A percentile compares a stretch with the other conserved stretches of the same genome.
Evolutionary conservation across 2,797 vertebrate species (phyloP).

Genomic region (Capromys pilorides): DNA sequence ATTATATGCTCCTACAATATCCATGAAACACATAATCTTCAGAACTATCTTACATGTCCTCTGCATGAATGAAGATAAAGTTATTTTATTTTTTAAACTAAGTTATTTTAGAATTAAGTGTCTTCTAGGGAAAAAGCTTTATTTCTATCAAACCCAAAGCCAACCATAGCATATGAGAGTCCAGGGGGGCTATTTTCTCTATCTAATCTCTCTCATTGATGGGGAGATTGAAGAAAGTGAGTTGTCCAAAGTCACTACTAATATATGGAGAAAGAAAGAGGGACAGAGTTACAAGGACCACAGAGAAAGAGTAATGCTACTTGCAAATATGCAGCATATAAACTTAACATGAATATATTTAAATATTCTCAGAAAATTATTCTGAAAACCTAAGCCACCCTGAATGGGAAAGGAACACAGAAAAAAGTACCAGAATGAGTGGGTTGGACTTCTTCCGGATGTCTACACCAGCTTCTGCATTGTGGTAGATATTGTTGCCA

Average conservation of each 20-base stretch:
- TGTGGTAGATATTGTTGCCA: conserved; percentile 93
- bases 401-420: neutral
- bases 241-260: neutral
- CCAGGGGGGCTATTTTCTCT: neutral
- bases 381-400: neutral
- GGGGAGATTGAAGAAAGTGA: neutral
- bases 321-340: neutral
- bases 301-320: neutral
- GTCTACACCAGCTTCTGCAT: conserved; percentile 92
- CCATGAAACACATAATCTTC: neutral
- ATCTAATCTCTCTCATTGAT: neutral
- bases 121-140: neutral
- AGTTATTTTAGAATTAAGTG: neutral
- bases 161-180: neutral
- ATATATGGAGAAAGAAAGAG: neutral
- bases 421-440: conserved; percentile 89
- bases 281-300: neutral
- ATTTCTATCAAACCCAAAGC: conserved; percentile 6
- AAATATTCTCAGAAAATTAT: neutral
- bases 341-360: neutral
- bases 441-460: conserved; percentile 92
- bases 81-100: too few relatives aligned
- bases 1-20: neutral
- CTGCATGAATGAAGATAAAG: neutral
- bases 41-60: neutral